Evolutionary conservation across 1,140 invertebrate genomes (phyloP).

Genomic region (Tetragnatha versicolor): DNA sequence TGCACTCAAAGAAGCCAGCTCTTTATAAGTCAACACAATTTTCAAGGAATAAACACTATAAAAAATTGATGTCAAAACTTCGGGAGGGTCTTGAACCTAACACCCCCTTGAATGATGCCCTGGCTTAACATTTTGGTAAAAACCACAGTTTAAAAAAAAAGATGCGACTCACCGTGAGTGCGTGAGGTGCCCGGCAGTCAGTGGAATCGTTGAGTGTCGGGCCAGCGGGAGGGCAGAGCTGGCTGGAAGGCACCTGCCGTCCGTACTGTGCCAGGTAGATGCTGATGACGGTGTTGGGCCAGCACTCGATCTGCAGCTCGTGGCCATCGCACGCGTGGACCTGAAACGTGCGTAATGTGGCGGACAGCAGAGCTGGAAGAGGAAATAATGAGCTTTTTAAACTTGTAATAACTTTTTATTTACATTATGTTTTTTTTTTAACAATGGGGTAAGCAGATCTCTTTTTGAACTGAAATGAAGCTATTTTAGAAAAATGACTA

Average conservation of each 20-base stretch:
- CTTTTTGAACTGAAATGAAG: too few species aligned
- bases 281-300: conserved; percentile 83
- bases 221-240: conserved; percentile 51
- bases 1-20: neutral
- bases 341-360: conserved; percentile 86
- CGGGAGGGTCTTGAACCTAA: too few species aligned
- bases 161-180: conserved; percentile 59
- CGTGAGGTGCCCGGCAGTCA: conserved; percentile 61
- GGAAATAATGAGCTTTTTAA: neutral
- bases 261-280: conserved; percentile 79
- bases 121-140: neutral
- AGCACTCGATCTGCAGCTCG: conserved; percentile 81
- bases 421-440: too few species aligned
- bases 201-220: conserved; percentile 59
- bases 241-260: conserved; percentile 46
- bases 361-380: conserved; percentile 79
- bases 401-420: too few species aligned
- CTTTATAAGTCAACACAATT: neutral
- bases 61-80: neutral
- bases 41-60: neutral
- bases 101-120: neutral
- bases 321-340: conserved; percentile 86
- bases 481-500: too few species aligned
- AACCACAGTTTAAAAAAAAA: neutral
- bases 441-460: too few species aligned